Conservation (phyloP, 2,797 vertebrate genomes). For the Notamacropus eugenii region DNA sequence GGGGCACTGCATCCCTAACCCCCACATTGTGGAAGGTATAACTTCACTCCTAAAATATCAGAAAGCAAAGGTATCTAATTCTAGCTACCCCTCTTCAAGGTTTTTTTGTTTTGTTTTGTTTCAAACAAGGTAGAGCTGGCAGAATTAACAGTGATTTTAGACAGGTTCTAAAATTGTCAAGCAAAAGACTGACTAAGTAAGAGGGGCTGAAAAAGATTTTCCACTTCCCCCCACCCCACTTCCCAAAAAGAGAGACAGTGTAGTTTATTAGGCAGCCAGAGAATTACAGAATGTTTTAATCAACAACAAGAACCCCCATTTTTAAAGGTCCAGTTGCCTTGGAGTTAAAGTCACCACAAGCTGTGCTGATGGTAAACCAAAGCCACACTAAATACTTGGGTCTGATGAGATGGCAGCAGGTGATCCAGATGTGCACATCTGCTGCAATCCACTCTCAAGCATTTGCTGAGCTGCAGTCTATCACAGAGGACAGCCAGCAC, state of each 20-base stretch:
- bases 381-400: constrained; percentile 48
- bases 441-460: constrained; percentile 48
- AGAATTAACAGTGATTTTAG: constrained; percentile 1
- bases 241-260: not conserved
- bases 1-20: not conserved
- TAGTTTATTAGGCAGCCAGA: constrained; percentile 7
- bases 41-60: not conserved
- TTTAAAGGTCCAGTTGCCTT: constrained; percentile 49
- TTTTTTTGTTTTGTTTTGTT: not conserved
- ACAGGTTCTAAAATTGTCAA: not conserved
- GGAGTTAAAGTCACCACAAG: constrained; percentile 28
- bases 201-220: constrained; percentile 15
- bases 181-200: not conserved
- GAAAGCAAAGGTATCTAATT: not conserved
- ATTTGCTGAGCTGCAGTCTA: constrained; percentile 31
- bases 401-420: constrained; percentile 66
- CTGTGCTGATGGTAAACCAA: constrained; percentile 45
- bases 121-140: not conserved
- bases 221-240: not conserved
- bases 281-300: constrained; percentile 47
- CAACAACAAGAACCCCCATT: constrained; percentile 36
- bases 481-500: constrained; percentile 56
- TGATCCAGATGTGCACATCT: constrained; percentile 73
- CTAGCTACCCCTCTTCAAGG: not conserved
- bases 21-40: not conserved